phyloP scores from a whole-genome alignment of 2,888 invertebrate species.

The Ormia ochracea region DNA sequence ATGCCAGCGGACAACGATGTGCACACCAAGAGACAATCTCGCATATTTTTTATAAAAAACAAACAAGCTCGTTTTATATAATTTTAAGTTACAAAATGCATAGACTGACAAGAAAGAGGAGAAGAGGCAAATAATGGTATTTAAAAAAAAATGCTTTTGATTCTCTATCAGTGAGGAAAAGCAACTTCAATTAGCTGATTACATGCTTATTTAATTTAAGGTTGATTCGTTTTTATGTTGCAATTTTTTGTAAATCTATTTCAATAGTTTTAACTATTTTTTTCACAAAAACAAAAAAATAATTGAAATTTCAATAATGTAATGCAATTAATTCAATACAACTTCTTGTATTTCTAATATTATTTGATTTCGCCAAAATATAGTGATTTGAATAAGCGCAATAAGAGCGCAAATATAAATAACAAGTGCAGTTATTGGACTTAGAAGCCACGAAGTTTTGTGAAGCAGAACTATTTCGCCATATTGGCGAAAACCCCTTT shows the following conservation, averaged over 20 bases:
- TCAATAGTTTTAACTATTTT: too few species aligned
- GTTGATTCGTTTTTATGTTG: not conserved
- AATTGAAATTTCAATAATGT: too few species aligned
- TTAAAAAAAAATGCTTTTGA: not conserved
- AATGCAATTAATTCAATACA: too few species aligned
- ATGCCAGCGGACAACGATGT: not conserved
- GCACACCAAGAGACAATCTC: not conserved
- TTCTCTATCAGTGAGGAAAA: not conserved
- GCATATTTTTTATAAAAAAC: not conserved
- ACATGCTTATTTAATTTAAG: not conserved
- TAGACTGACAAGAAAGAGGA: not conserved
- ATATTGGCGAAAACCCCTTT: too few species aligned
- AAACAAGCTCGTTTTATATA: not conserved
- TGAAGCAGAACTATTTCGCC: too few species aligned
- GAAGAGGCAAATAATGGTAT: not conserved
- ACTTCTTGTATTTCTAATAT: too few species aligned
- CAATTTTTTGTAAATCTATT: not conserved
- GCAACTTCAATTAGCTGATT: not conserved
- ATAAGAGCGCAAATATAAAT: too few species aligned
- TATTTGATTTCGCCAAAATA: too few species aligned
- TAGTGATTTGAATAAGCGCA: too few species aligned
- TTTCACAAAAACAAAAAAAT: too few species aligned
- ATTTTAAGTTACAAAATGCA: not conserved
- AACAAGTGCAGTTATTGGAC: too few species aligned
- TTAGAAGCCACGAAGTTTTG: too few species aligned